phyloP scores from a whole-genome alignment of 1,140 invertebrate genomes.

The Heliconius congener region DNA sequence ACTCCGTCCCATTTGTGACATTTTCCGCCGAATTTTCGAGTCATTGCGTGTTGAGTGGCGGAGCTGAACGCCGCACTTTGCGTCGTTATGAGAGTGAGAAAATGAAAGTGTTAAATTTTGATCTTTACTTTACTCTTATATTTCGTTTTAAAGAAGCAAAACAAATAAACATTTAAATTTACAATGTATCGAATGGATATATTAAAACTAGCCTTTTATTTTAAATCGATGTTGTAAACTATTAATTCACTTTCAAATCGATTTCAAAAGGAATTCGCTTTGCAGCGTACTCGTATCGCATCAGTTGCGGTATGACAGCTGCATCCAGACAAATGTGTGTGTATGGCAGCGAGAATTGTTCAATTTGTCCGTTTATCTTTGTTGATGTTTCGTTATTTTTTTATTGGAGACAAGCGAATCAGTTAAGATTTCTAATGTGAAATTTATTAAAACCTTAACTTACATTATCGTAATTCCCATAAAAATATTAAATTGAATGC shows the following conservation, averaged over 20 bases:
- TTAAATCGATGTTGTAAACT: constrained; percentile 3
- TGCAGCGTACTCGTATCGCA: not conserved
- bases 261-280: constrained; percentile 13
- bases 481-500: no score
- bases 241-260: not conserved
- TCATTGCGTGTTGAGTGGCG: no score
- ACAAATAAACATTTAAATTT: not conserved
- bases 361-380: constrained; percentile 13
- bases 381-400: not conserved
- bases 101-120: no score
- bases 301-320: constrained; percentile 12
- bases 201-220: not conserved
- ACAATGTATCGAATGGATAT: not conserved
- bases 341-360: constrained; percentile 17
- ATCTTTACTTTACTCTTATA: no score
- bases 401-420: not conserved
- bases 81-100: no score
- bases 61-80: no score
- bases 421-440: no score
- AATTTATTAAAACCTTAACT: no score
- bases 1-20: no score
- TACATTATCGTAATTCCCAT: no score
- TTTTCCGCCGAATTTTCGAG: no score
- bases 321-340: constrained; percentile 19
- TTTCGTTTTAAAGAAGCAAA: no score